Base-by-base conservation (phyloP, 2,797 vertebrate genomes). In the Lacerta viridis region DNA sequence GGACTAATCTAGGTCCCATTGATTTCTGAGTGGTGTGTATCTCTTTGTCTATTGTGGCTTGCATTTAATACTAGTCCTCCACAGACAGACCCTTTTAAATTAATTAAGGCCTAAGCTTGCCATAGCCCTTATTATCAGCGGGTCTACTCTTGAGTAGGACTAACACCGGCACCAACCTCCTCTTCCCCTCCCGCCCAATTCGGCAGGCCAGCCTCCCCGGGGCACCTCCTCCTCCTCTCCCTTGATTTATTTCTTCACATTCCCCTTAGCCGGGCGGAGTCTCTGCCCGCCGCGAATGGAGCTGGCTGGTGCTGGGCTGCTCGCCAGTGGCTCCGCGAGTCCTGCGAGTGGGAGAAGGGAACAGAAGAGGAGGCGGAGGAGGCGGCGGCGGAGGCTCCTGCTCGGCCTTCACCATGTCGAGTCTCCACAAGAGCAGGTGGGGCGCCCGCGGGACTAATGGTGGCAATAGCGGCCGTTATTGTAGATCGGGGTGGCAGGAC, bases 341-440 rank as follows among this genome's bases (percentile, higher is more conserved):
- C 20, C 55, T 3, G 39, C 18, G 36, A 29, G 43, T 68, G 76
- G 27, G 41, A 27, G 41, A 41, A 4, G 41, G 41, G 27, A 8
- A 74, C n/a, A 15, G 27, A 75, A 9, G 33, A 74, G 15, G 15
- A 55, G 36, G 36, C 15, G 17, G 9, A 33, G n/a, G 9, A 36
- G n/a, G 33, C 7, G 33, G 33, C 7, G 33, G 33, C 36, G 72
- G 72, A 36, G 23, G 61, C 25, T 13, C 13, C n/a, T 2, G 11
- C 9, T 15, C 4, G 0, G 46, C 4, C 69, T 4, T n/a, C 83
- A 81, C 9, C 88, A 89, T 89, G 88, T 85, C 83, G n/a, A 66
- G 88, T 4, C 88, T 85, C 23, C 88, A 89, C 77, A 64, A n/a
- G 71, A 85, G 43, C 88, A 89, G 88, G 88, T 89, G 36, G 18